Base-by-base conservation (phyloP, 2,113 vertebrate species). In the Psammodynastes pulverulentus region DNA sequence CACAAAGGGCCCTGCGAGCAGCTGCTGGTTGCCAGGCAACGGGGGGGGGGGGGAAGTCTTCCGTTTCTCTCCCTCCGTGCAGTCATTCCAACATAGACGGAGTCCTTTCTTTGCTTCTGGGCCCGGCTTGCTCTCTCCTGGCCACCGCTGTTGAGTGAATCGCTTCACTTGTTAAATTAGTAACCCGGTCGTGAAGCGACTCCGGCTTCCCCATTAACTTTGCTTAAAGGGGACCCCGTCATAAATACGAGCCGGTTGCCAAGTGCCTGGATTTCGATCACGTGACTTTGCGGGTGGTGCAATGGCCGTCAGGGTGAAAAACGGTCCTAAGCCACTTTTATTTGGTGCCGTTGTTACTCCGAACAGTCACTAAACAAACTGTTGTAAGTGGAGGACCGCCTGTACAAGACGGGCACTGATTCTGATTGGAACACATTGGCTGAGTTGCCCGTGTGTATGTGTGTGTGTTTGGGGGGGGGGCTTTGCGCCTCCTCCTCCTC, bases 1-100 rank as follows among this genome's bases (percentile, higher is more conserved):
- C 58, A 62, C 12, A 10, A n/a, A 10, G 29, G 58, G 5, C 3
- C 19, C 67, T 8, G 23, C 9, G 7, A 19, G 52, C 72, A 4
- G 29, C 58, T 87, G 93, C 53, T 56, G 0, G 96, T 96, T 96
- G 96, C 96, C 94, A 95, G 93, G 96, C 95, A 96, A 96, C 96
- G 85, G 94, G 23, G 94, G 90, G 92, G 93, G 94, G 94, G 96
- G 93, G 94, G 94, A 96, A 86, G 5, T 95, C 95, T 96, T 94
- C 93, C 94, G 89, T 93, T 92, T 95, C 84, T 93, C 72, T 91
- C 95, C 92, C 94, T 93, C 92, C 93, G 91, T 95, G 94, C 91
- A 49, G 92, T 95, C 93, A 94, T 95, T 95, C 95, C 92, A 95
- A 94, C 92, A 87, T 91, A 92, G 93, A 92, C 86, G n/a, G n/a